Conservation (phyloP, 1,140 invertebrate genomes). For the Matsumurasca onukii region DNA sequence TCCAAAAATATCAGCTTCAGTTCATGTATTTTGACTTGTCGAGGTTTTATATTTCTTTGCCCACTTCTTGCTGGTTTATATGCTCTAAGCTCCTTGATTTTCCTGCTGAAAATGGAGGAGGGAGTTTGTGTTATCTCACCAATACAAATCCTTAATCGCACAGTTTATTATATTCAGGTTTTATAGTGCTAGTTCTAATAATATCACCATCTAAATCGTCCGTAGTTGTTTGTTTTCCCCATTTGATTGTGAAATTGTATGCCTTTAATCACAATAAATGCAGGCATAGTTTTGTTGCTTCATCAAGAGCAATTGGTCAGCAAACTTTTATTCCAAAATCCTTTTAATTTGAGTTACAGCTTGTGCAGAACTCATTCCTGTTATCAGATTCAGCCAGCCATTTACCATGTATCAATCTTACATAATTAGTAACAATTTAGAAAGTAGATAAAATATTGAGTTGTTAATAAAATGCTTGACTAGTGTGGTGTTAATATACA, state of each 20-base stretch:
- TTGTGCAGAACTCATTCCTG: constrained; percentile 5
- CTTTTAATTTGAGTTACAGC: constrained; percentile 6
- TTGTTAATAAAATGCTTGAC: constrained; percentile 6
- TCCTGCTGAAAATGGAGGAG: background rate
- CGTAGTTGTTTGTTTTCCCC: constrained; percentile 5
- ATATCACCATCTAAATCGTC: constrained; percentile 5
- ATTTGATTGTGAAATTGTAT: constrained; percentile 6
- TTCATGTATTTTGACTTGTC: constrained; percentile 6
- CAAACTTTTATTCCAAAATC: background rate
- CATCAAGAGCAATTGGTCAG: constrained; percentile 1
- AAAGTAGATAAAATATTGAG: constrained; percentile 6
- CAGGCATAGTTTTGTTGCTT: background rate
- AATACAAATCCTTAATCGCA: constrained; percentile 6
- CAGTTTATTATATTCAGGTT: constrained; percentile 6
- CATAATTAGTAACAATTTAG: constrained; percentile 7
- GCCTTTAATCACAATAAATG: background rate
- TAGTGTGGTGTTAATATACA: constrained; percentile 7
- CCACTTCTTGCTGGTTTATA: constrained; percentile 5
- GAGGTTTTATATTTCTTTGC: constrained; percentile 6
- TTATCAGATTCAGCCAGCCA: background rate
- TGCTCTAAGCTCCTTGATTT: background rate
- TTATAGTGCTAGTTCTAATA: constrained; percentile 6
- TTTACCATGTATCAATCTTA: constrained; percentile 6
- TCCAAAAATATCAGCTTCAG: constrained; percentile 2
- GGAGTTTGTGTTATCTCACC: constrained; percentile 5